Evolutionary conservation across 1,140 invertebrate species (phyloP).

Genomic region (Battus philenor): DNA sequence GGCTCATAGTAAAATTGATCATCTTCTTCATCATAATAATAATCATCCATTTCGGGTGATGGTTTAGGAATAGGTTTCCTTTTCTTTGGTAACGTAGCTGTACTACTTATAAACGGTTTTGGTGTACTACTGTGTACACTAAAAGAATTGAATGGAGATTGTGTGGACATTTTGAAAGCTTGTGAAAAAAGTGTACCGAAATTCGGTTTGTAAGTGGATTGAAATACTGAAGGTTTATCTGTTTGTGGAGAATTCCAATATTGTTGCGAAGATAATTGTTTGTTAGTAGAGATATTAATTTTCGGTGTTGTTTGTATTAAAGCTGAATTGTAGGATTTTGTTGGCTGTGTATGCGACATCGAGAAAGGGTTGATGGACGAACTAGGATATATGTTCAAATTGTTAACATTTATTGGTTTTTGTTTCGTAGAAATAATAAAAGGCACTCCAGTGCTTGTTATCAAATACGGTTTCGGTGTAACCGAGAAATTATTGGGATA

Average conservation of each 20-base stretch:
- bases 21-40: conserved; percentile 75
- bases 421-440: conserved; percentile 36
- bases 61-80: conserved; percentile 71
- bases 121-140: conserved; percentile 19
- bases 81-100: conserved; percentile 40
- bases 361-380: conserved; percentile 42
- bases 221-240: conserved; percentile 23
- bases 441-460: conserved; percentile 34
- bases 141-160: conserved; percentile 26
- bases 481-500: conserved; percentile 24
- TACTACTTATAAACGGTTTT: conserved; percentile 24
- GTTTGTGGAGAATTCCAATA: conserved; percentile 51
- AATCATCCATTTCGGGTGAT: conserved; percentile 75
- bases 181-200: conserved; percentile 33
- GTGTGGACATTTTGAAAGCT: conserved; percentile 30
- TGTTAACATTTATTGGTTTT: conserved; percentile 31
- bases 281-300: conserved; percentile 42
- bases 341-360: conserved; percentile 36
- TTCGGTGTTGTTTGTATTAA: conserved; percentile 48
- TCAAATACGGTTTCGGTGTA: conserved; percentile 40
- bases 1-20: conserved; percentile 76
- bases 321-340: conserved; percentile 26
- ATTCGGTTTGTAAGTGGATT: conserved; percentile 35
- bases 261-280: conserved; percentile 50
- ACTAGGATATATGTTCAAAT: conserved; percentile 27